Base-by-base conservation (phyloP, 2,888 invertebrate genomes). In the Frankliniella intonsa region DNA sequence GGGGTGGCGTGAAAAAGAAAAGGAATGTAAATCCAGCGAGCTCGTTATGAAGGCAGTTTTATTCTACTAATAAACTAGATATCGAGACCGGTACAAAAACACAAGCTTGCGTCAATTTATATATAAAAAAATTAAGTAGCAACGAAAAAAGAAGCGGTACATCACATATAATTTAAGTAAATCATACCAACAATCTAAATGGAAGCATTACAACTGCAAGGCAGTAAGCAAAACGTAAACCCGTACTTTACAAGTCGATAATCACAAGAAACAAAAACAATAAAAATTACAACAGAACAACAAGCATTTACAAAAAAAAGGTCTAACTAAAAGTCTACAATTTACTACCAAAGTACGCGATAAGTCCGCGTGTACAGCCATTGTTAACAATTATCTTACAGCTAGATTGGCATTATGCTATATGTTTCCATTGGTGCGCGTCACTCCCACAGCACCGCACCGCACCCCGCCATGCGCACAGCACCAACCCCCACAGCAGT, bases 251-350 rank as follows among this genome's bases (percentile, higher is more conserved):
- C 69, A 76, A 22, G 22, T 76, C 25, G 38, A 76, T 25, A 76
- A 76, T 76, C 69, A 76, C 69, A 76, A 25, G 69, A 22, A 76
- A 76, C 69, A 76, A 12, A 76, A 76, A 76, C 69, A 76, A 76
- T 76, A 76, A 76, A 76, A 22, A 76, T 10, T 76, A 76, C 38
- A 76, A 76, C 69, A 76, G 25, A 76, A 25, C 69, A 76, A 76
- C 69, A 76, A 76, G 69, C 69, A 76, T 76, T 22, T 76, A 76
- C 69, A 76, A 25, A 25, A 76, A 76, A 76, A 62, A 7, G 19
- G 62, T 19, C 62, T 62, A 62, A 62, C 62, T 62, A 62, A 62
- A 55, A 62, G 62, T 38, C 62, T 62, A 62, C 62, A 62, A 38
- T 62, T 62, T 62, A 62, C 62, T 19, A 19, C n/a, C 14, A 62